Conservation (phyloP, 2,797 vertebrate genomes). For the Anguilla obscura region DNA sequence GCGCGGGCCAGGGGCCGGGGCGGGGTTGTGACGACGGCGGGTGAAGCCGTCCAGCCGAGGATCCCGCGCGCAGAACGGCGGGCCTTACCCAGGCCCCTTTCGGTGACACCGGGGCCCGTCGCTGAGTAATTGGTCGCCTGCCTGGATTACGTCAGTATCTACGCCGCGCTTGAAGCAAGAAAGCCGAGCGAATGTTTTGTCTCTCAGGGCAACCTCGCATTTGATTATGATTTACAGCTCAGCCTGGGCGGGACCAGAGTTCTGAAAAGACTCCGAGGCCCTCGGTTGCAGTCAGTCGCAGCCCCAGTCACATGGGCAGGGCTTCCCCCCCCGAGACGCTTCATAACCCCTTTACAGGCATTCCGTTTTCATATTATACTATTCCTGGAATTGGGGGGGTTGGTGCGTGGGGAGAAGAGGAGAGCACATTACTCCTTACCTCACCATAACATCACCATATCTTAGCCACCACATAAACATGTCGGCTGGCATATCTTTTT, state of each 20-base stretch:
- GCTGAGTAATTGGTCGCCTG: conserved; percentile 50
- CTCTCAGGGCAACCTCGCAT: conserved; percentile 38
- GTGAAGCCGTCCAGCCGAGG: conserved; percentile 73
- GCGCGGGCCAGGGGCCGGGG: conserved; percentile 63
- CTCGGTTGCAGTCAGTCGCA: conserved; percentile 8
- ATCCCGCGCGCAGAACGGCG: conserved; percentile 60
- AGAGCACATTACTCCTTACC: background rate
- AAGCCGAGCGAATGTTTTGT: conserved; percentile 1
- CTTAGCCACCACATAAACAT: background rate
- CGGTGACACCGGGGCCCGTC: conserved; percentile 56
- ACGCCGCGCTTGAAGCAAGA: background rate
- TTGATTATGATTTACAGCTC: conserved; percentile 23
- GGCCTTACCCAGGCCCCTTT: conserved; percentile 56
- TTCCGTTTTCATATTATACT: conserved; percentile 50
- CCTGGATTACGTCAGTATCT: conserved; percentile 1
- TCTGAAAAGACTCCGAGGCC: conserved; percentile 19
- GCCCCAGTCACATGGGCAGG: conserved; percentile 11
- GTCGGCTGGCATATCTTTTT: background rate
- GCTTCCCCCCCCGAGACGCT: conserved; percentile 9
- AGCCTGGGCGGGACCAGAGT: conserved; percentile 11
- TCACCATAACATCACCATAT: background rate
- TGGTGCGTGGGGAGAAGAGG: background rate
- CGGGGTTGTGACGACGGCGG: conserved; percentile 65
- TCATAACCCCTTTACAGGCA: conserved; percentile 37
- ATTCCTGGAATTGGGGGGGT: conserved; percentile 4